Evolutionary conservation across 1,140 invertebrate genomes (phyloP), one percentile per base, ranked within the genome.

Genomic region (Drosophila pallidifrons): DNA sequence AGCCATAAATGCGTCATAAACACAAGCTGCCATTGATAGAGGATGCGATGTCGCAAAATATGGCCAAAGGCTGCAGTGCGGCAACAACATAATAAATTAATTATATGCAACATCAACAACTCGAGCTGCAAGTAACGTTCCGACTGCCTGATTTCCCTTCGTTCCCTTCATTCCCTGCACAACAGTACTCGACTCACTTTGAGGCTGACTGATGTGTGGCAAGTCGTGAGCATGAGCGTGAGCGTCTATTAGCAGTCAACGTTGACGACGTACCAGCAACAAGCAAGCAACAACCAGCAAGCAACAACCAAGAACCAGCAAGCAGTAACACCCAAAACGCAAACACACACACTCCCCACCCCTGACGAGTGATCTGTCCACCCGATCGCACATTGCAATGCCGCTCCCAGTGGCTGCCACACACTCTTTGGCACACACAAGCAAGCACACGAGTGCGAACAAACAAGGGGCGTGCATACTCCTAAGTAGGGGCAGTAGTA

Each of bases 21-120:
- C 58, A 73, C 54, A 60, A 67, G 46, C 54, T 51, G 75, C 55
- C 38, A 57, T 55, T 54, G 54, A 32, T 43, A 43, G 65, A 52
- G 60, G 46, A 51, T 38, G 46, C 61, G 60, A 52, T 59, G 74
- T 71, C 67, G 81, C 80, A 79, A 79, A 79, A 77, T 80, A 83
- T 83, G 73, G 78, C 74, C 77, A 66, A 75, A 81, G 77, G 74
- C 82, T 87, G 79, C 74, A 46, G 57, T 51, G 82, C 76, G 76
- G 79, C 86, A 89, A 89, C 81, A 85, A 90, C 85, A 90, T 85
- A 89, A 89, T 89, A 89, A 89, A 90, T 89, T 89, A 89, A 89
- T 89, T 89, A 89, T 90, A 90, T 89, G 86, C 85, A 89, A 89
- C 85, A 89, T 89, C 86, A 85, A 77, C 78, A 81, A 67, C 83